Conservation (phyloP, 2,888 invertebrate species). For the Brachylomia viminalis region DNA sequence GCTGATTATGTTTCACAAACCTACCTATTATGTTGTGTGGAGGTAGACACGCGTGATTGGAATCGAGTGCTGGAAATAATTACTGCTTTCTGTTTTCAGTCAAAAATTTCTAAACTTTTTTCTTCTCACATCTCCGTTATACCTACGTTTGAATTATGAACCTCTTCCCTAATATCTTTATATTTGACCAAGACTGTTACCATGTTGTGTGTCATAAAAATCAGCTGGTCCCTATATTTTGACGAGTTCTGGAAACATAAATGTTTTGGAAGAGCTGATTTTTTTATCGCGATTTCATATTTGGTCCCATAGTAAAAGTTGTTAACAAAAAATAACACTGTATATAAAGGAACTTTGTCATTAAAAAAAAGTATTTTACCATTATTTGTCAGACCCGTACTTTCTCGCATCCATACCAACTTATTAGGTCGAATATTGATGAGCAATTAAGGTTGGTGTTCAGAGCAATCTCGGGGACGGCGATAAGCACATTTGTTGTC, state of each 20-base stretch:
- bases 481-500: constrained; percentile 87
- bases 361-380: not conserved
- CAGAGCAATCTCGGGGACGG: constrained; percentile 80
- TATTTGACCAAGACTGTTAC: too few species aligned
- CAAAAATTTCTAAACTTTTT: not conserved
- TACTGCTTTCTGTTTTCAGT: not conserved
- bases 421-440: constrained; percentile 87
- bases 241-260: too few species aligned
- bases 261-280: too few species aligned
- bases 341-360: too few species aligned
- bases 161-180: too few species aligned
- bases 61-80: not conserved
- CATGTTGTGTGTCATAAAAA: too few species aligned
- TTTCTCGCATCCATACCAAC: constrained; percentile 69
- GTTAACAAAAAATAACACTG: too few species aligned
- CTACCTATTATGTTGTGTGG: too few species aligned
- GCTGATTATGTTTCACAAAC: not conserved
- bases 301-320: too few species aligned
- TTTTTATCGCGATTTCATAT: too few species aligned
- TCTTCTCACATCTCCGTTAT: not conserved
- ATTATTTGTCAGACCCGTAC: constrained; percentile 34
- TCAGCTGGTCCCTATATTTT: too few species aligned
- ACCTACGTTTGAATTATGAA: not conserved
- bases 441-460: constrained; percentile 88
- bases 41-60: too few species aligned